Evolutionary conservation across 2,797 vertebrate species (phyloP).

Genomic region (Bryconaethiops microstoma): DNA sequence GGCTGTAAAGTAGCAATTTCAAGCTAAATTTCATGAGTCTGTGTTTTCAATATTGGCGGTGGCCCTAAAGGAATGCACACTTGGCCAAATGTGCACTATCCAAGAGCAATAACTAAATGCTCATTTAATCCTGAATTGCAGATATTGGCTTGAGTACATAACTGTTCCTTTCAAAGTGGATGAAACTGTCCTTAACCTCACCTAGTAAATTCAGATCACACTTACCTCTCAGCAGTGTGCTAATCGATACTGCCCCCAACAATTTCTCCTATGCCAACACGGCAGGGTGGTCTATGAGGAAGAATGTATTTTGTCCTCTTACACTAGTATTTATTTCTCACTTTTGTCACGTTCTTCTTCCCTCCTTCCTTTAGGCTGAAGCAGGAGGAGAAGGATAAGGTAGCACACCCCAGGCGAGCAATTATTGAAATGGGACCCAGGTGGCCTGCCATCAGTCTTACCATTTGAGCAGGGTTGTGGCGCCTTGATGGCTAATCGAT

Average conservation of each 20-base stretch:
- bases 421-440: constrained; percentile 86
- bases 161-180: background rate
- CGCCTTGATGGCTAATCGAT: constrained; percentile 83
- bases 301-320: background rate
- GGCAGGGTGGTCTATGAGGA: background rate
- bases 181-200: constrained; percentile 88
- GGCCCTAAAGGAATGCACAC: background rate
- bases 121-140: constrained; percentile 34
- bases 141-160: constrained; percentile 41
- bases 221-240: constrained; percentile 58
- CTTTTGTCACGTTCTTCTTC: constrained; percentile 71
- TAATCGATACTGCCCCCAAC: constrained; percentile 40
- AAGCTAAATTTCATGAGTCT: background rate
- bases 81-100: background rate
- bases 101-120: constrained; percentile 15
- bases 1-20: background rate
- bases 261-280: constrained; percentile 4
- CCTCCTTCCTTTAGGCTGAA: constrained; percentile 63
- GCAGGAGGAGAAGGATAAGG: constrained; percentile 36
- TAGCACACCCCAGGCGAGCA: constrained; percentile 77
- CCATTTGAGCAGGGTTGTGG: constrained; percentile 62
- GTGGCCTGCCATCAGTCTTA: constrained; percentile 86
- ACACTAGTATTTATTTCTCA: constrained; percentile 69
- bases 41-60: background rate
- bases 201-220: constrained; percentile 89